phyloP scores from a whole-genome alignment of 2,888 invertebrate genomes.

The Candidula unifasciata region DNA sequence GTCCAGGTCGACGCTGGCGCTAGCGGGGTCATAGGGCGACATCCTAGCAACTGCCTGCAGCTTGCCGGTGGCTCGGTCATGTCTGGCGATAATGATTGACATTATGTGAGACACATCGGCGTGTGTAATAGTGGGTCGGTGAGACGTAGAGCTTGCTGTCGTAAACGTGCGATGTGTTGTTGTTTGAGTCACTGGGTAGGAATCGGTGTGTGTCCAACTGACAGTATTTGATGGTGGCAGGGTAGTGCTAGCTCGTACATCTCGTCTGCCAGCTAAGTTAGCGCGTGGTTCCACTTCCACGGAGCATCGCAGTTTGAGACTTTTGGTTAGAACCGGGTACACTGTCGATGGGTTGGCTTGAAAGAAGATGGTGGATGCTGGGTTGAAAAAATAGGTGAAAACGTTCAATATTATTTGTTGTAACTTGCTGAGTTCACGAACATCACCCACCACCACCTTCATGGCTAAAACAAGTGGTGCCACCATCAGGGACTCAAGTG shows the following conservation, averaged over 20 bases:
- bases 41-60: constrained; percentile 5
- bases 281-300: neutral
- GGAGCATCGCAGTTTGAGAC: constrained; percentile 22
- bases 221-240: no score
- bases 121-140: neutral
- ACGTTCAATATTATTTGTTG: no score
- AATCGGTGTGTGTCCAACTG: no score
- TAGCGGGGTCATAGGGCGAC: constrained; percentile 14
- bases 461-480: no score
- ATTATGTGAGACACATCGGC: constrained; percentile 22
- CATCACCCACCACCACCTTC: no score
- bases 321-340: constrained; percentile 36
- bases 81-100: constrained; percentile 17
- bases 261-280: neutral
- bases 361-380: constrained; percentile 14
- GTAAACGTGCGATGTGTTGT: neutral
- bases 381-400: no score
- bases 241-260: no score
- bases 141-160: neutral
- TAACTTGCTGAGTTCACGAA: no score
- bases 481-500: no score
- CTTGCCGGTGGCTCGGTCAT: neutral
- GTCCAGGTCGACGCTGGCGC: neutral
- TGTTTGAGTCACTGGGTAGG: neutral
- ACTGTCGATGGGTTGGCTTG: neutral